Percentiles rank a stretch among this genome's conserved stretches.
Evolutionary conservation across 2,113 vertebrate genomes (phyloP).

Genomic region (Dinomys branickii): DNA sequence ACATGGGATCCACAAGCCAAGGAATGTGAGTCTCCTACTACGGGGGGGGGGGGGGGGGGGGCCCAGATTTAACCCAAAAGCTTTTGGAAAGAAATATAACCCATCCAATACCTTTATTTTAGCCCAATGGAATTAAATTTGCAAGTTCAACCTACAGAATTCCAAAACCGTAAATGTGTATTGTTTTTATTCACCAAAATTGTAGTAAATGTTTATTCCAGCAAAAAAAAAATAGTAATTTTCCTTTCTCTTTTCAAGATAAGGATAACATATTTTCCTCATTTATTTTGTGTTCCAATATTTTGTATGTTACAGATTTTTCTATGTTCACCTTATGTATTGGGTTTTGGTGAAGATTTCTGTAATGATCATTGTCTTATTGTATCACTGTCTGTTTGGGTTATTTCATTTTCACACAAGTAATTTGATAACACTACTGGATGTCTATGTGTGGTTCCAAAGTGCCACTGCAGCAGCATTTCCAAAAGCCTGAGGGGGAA

Average conservation of each 20-base stretch:
- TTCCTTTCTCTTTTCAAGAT: neutral
- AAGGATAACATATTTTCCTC: neutral
- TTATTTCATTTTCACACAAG: neutral
- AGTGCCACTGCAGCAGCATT: neutral
- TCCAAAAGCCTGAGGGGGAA: neutral
- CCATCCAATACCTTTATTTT: neutral
- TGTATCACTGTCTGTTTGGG: neutral
- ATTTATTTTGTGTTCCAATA: neutral
- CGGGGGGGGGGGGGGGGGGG: neutral
- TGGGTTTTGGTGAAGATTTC: neutral
- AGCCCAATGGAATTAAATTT: neutral
- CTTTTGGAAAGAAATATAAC: neutral
- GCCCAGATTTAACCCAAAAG: neutral
- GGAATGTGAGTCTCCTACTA: fast-evolving
- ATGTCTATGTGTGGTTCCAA: neutral
- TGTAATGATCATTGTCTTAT: neutral
- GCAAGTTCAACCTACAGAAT: neutral
- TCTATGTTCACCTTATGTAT: neutral
- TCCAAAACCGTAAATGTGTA: neutral
- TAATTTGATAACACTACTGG: neutral
- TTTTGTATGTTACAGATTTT: neutral
- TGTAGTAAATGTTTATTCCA: neutral
- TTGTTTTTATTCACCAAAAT: neutral
- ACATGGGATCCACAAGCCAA: neutral
- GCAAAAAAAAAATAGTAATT: neutral